phyloP scores from a whole-genome alignment of 1,140 invertebrate species.

The Pentalonia nigronervosa region DNA sequence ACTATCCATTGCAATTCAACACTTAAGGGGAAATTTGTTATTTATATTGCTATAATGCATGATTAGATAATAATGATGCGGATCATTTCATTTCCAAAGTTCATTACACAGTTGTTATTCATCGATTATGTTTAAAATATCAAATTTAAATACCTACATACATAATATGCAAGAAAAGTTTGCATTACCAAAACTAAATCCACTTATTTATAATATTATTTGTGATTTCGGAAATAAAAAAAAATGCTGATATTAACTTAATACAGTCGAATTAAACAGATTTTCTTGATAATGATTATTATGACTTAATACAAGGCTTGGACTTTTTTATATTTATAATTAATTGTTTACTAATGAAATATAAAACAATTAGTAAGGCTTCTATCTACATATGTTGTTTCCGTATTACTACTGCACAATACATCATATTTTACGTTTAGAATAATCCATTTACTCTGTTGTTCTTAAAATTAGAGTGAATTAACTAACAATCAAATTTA shows the following conservation, averaged over 20 bases:
- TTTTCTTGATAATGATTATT: background rate
- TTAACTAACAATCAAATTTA: background rate
- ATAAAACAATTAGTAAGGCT: no score
- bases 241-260: background rate
- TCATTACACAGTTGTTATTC: background rate
- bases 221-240: background rate
- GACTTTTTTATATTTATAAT: no score
- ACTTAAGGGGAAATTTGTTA: conserved; percentile 9
- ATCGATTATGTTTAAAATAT: background rate
- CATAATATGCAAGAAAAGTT: background rate
- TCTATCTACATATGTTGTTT: background rate
- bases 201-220: background rate
- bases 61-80: background rate
- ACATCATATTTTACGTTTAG: background rate
- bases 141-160: background rate
- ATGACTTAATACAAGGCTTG: background rate
- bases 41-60: background rate
- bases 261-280: background rate
- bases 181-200: no score
- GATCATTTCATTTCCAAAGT: background rate
- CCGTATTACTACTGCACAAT: background rate
- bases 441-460: background rate
- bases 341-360: no score
- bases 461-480: background rate
- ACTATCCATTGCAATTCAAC: background rate